Conservation (phyloP, 2,888 invertebrate species). For the Baronia brevicornis region DNA sequence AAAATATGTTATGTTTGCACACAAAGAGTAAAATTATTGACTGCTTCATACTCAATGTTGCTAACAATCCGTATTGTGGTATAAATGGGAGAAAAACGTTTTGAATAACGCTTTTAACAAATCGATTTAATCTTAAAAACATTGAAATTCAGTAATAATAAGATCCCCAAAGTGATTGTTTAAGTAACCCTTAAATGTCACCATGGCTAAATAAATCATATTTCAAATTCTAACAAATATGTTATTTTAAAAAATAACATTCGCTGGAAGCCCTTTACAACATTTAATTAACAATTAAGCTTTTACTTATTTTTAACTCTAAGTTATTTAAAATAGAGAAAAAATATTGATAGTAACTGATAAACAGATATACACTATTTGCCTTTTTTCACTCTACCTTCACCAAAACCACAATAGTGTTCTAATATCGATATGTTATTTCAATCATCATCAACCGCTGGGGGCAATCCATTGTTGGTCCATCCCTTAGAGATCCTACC, state of each 20-base stretch:
- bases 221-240: too few species aligned
- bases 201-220: too few species aligned
- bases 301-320: too few species aligned
- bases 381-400: neutral
- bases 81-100: conserved; percentile 15
- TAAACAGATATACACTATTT: neutral
- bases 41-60: conserved; percentile 16
- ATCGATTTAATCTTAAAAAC: conserved; percentile 15
- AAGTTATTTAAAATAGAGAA: too few species aligned
- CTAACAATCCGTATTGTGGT: conserved; percentile 16
- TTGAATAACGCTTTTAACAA: conserved; percentile 19
- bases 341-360: neutral
- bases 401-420: conserved; percentile 5
- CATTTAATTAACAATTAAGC: too few species aligned
- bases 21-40: conserved; percentile 19
- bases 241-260: too few species aligned
- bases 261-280: too few species aligned
- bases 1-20: conserved; percentile 7
- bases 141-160: conserved; percentile 12
- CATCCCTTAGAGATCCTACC: too few species aligned
- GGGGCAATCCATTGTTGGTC: too few species aligned
- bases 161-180: conserved; percentile 14
- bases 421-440: neutral
- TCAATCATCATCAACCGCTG: too few species aligned
- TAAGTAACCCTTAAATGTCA: too few species aligned